Evolutionary conservation across 2,797 vertebrate genomes (phyloP).

Genomic region (Aphelocoma californica): DNA sequence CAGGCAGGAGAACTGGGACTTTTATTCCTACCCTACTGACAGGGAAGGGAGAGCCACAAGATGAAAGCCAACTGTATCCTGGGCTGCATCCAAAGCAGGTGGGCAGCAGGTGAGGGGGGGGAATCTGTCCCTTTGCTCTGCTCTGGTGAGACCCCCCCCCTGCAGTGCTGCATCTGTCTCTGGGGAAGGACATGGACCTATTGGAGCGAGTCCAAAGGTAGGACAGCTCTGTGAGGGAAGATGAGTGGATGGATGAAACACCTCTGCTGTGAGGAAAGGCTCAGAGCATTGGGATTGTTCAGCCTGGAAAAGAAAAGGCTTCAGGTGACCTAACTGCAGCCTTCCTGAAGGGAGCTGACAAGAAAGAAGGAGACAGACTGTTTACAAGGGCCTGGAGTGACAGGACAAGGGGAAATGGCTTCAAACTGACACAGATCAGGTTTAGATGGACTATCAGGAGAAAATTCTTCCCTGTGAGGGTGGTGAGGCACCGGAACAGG

Average conservation of each 20-base stretch:
- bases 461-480: neutral
- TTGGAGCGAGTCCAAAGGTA: neutral
- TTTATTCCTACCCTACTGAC: neutral
- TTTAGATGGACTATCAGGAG: neutral
- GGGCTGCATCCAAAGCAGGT: neutral
- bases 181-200: neutral
- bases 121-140: neutral
- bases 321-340: neutral
- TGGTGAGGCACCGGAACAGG: neutral
- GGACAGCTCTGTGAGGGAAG: neutral
- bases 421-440: neutral
- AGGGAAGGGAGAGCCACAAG: neutral
- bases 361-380: no score
- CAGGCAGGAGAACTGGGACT: neutral
- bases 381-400: neutral
- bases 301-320: neutral
- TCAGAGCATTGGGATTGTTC: neutral
- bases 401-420: neutral
- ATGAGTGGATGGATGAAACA: neutral
- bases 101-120: neutral
- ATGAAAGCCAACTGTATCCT: neutral
- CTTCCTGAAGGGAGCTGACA: neutral
- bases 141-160: neutral
- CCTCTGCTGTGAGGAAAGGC: neutral
- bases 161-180: neutral